Evolutionary conservation across 2,888 invertebrate genomes (phyloP), one percentile per base, ranked within the genome.

Genomic region (Xylophagus ater): DNA sequence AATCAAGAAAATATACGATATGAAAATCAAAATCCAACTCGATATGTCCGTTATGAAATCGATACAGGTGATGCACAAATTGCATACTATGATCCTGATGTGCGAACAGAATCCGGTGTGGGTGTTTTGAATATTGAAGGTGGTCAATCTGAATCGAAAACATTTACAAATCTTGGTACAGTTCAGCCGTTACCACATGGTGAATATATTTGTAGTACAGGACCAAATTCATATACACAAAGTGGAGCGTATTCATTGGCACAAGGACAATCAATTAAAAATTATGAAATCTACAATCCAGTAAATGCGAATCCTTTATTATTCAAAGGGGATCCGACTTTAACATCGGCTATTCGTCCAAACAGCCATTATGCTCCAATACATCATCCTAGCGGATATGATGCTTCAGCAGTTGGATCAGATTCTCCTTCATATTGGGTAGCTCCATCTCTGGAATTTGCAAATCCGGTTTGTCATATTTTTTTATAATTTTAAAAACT

Each of bases 141-240:
- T 15, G 26, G 40, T 23, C 26, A 53, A 47, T 56, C 54, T 32
- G 64, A 64, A 47, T 45, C 53, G 2, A 63, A 63, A 46, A 63
- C 63, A 0, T 63, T 62, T 37, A 62, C 62, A 9, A 63, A 63
- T 44, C 43, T 63, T 42, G 62, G 62, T 4, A 55, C 53, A 21
- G 53, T 15, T 25, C 43, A 29, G 13, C 38, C 40, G 8, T 12
- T 41, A 3, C 37, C 23, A 13, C 7, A 30, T 4, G 8, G 35
- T 2, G 42, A 42, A 8, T 38, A 42, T 37, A 34, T 42, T n/a
- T 34, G 33, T 7, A 12, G 17, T 19, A 36, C 31, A 25, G 19
- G 32, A 4, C 17, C 20, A 2, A 25, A 41, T 26, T 21, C 32
- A 6, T 45, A 35, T 17, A 23, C 29, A 12, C 45, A 42, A 9